Evolutionary conservation across 2,113 vertebrate genomes (phyloP), one percentile per base, ranked within the genome.

Genomic region (Enhydra lutris): DNA sequence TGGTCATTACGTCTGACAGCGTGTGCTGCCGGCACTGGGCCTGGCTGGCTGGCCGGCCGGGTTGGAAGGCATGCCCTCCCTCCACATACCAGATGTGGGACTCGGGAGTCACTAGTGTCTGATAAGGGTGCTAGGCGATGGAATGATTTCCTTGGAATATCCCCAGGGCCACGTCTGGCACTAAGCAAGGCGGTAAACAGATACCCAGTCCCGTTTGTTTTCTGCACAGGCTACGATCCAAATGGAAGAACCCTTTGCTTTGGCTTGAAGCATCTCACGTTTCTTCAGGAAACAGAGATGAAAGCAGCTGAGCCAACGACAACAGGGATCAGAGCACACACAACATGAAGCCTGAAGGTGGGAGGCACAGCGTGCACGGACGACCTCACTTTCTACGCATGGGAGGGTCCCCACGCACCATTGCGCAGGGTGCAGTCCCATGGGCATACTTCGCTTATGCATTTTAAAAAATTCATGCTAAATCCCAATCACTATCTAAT

Each of bases 331-430:
- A 2, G 42, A 52, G 20, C 15, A 9, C 3, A 15, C 12, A 57
- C 14, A 0, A 67, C 55, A 17, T 63, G 11, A 42, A 36, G 34
- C 3, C 11, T 0, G 52, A 13, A 5, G 10, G 14, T 21, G 47
- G 4, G 7, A 20, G 12, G 9, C 10, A 39, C 4, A 5, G 2
- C 20, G 34, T 3, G 18, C 7, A 13, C 14, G 45, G 10, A 26
- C 0, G 4, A 21, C 23, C 5, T 29, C 15, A n/a, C 3, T 1
- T 7, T 5, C 13, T 2, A 18, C 0, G 0, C 14, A 74, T 1
- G 2, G 2, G 4, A 74, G 10, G 6, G 39, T n/a, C 20, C 57
- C 20, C 4, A 39, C 36, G 89, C 3, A 69, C 17, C 14, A 24
- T 4, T 21, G 6, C 13, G 61, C 42, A 89, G 63, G 4, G 15